Evolutionary conservation across 2,888 invertebrate genomes (phyloP), one percentile per base, ranked within the genome.

Genomic region (Drosophila picticornis): DNA sequence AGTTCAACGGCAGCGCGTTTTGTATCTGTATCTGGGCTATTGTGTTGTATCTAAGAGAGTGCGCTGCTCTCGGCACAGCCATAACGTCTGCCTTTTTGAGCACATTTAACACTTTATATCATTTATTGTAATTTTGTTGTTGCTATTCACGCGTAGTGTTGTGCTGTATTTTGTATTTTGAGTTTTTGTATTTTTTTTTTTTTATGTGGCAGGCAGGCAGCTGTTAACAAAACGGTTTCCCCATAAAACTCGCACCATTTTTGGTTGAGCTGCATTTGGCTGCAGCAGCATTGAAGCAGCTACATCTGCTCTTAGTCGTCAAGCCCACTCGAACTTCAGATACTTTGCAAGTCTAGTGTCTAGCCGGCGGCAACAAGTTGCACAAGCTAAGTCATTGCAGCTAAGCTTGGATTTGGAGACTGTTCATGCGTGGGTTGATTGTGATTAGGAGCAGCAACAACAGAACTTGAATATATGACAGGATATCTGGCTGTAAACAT

Each of bases 171-270:
- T 60, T 52, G 5, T 72, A 13, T 50, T 50, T 48, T 31, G 7
- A n/a, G n/a, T 56, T 27, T 27, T 52, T 22, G 3, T 27, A 3
- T 48, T 19, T 11, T n/a, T 29, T 19, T 48, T 46, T 60, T 51
- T 57, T 36, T 63, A 51, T 75, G 70, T 75, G 80, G 63, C 80
- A 59, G 80, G 63, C 80, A 59, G 74, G 63, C 78, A 72, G 88
- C 83, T 88, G 91, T 83, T 90, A 88, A 91, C 91, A 88, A 90
- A 91, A 91, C 88, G 91, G 76, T 90, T 90, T 81, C 82, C 78
- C 75, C 78, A 86, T 89, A 90, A 90, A 88, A 86, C 90, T 86
- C 90, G 75, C 90, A 85, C 85, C 89, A 86, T 66, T 51, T 58
- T 66, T 66, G 52, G 43, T 55, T 31, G 34, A 51, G 53, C 57